Conservation (phyloP, 2,888 invertebrate genomes). For the Aromia moschata region DNA sequence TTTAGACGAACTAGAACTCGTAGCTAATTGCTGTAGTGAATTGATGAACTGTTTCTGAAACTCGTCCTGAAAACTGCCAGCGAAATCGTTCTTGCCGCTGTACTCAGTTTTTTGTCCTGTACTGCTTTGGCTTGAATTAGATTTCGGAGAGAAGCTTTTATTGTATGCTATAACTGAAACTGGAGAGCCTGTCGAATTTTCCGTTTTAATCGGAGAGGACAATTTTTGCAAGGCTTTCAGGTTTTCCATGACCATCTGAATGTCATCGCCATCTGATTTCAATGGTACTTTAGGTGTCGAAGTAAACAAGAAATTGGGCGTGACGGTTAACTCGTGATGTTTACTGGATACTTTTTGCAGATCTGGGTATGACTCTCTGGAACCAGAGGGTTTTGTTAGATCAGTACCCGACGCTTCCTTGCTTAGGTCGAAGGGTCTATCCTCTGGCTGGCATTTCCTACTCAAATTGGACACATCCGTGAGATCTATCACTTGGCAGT, state of each 20-base stretch:
- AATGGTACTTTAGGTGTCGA: slow-evolving; percentile 17
- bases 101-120: slow-evolving; percentile 29
- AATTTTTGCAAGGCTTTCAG: slow-evolving; percentile 63
- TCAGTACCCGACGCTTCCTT: slow-evolving; percentile 4
- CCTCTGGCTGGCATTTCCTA: not conserved
- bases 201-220: slow-evolving; percentile 56
- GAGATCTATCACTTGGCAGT: slow-evolving; percentile 58
- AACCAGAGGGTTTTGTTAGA: not conserved
- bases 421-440: slow-evolving; percentile 20
- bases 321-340: slow-evolving; percentile 38
- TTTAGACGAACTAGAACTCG: slow-evolving; percentile 48
- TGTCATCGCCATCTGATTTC: slow-evolving; percentile 57
- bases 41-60: slow-evolving; percentile 60
- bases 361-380: slow-evolving; percentile 22
- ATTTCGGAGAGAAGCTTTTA: slow-evolving; percentile 53
- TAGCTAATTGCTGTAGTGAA: slow-evolving; percentile 44
- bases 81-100: slow-evolving; percentile 38
- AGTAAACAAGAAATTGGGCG: slow-evolving; percentile 27
- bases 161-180: slow-evolving; percentile 61
- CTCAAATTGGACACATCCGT: slow-evolving; percentile 44
- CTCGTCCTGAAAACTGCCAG: slow-evolving; percentile 58
- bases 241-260: slow-evolving; percentile 64
- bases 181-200: slow-evolving; percentile 54
- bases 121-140: slow-evolving; percentile 22
- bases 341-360: slow-evolving; percentile 23